Evolutionary conservation across 2,113 vertebrate species (phyloP), one percentile per base, ranked within the genome.

Genomic region (Amphiprion ocellaris): DNA sequence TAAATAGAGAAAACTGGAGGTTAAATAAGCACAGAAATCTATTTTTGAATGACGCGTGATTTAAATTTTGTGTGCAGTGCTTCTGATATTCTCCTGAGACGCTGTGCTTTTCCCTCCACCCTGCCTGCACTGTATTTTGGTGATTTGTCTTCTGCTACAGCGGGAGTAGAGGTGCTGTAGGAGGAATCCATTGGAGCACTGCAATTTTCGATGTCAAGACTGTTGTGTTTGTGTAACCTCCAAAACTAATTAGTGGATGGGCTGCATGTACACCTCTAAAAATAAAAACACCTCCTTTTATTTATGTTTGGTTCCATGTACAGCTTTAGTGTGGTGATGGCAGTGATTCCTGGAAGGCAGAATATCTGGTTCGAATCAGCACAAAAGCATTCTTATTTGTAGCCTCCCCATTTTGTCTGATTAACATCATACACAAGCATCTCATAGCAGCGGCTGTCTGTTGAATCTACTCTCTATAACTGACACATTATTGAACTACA

Each of bases 181-280:
- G 24, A 49, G 33, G 33, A 39, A 55, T 64, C 33, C 10, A 58
- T 21, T 0, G 10, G 14, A 11, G 6, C 44, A 17, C 64, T 50
- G 54, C 58, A 64, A 77, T 59, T 71, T 39, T 44, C 5, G 6
- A 15, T 47, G 28, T 74, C 61, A 59, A 39, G 53, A 76, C 11
- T 21, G 69, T 17, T 41, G 5, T 8, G 65, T 68, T 41, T 7
- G 21, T 17, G 33, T 8, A 12, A 12, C 4, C 14, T 44, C 10
- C 12, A 15, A 56, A 65, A 33, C 55, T 52, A 56, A 39, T 33
- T 68, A n/a, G 39, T 30, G 15, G 17, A 53, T 23, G 0, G 0
- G 33, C 7, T 33, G 26, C 28, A 15, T 0, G 0, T 41, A 5
- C 30, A 46, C 15, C 44, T 46, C 19, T 50, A 8, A 8, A 50